phyloP scores from a whole-genome alignment of 2,113 vertebrate genomes.

The Ursus arctos region DNA sequence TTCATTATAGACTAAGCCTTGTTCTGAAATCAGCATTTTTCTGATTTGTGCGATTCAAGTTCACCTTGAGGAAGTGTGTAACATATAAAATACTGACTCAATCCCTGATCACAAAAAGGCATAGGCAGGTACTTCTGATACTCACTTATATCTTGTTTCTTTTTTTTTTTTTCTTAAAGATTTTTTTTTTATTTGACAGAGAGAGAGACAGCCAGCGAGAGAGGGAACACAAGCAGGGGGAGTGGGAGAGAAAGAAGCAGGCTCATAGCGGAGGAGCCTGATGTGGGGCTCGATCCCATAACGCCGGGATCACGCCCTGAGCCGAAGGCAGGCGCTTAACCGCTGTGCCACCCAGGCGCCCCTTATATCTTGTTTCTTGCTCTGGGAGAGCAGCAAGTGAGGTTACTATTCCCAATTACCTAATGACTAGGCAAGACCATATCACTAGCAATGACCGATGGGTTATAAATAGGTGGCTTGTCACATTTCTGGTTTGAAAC shows the following conservation, averaged over 20 bases:
- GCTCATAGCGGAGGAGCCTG: too few species aligned
- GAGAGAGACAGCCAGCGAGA: too few species aligned
- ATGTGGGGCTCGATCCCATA: too few species aligned
- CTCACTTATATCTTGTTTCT: background rate
- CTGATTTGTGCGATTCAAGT: background rate
- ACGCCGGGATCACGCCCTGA: too few species aligned
- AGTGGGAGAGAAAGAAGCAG: too few species aligned
- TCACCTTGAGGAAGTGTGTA: too few species aligned
- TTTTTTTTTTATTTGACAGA: too few species aligned
- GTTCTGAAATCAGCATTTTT: background rate
- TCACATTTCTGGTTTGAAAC: background rate
- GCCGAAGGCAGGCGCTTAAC: too few species aligned
- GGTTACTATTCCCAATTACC: accelerated
- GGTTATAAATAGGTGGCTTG: too few species aligned
- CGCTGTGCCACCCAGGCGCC: too few species aligned
- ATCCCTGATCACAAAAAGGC: background rate
- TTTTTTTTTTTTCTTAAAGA: too few species aligned
- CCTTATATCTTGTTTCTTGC: background rate
- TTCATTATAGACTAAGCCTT: background rate
- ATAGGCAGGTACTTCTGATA: accelerated
- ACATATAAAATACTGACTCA: background rate
- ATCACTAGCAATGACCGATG: background rate
- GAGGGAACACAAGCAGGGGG: too few species aligned
- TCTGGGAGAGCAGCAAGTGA: background rate
- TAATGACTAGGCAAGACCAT: background rate